Evolutionary conservation across 2,113 vertebrate genomes (phyloP).

Genomic region (Cottus gobio): DNA sequence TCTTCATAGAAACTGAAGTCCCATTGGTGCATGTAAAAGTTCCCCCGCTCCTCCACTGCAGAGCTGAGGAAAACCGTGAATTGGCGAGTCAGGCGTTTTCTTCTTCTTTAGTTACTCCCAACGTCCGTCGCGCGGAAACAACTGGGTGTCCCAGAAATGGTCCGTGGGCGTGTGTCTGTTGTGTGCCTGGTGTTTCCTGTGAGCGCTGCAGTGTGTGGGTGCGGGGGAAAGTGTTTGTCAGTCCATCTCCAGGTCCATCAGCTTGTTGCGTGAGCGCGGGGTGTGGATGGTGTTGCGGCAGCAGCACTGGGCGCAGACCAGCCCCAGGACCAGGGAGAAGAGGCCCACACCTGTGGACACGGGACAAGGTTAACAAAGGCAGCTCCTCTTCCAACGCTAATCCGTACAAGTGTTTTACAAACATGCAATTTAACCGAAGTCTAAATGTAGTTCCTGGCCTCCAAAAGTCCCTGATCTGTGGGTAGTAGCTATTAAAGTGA

Average conservation of each 20-base stretch:
- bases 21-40: constrained; percentile 17
- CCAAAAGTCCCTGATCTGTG: not conserved
- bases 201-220: constrained; percentile 63
- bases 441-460: not conserved
- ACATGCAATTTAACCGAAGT: too few relatives aligned
- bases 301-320: constrained; percentile 92
- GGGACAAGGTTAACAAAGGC: not conserved
- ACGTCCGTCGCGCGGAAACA: constrained; percentile 61
- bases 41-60: constrained; percentile 65
- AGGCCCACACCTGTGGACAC: constrained; percentile 83
- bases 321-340: constrained; percentile 93
- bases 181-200: constrained; percentile 60
- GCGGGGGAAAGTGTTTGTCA: constrained; percentile 82
- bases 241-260: constrained; percentile 96
- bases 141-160: constrained; percentile 75
- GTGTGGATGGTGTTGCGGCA: constrained; percentile 90
- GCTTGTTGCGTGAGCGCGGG: constrained; percentile 86
- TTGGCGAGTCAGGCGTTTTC: not conserved
- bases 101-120: constrained; percentile 61
- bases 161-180: constrained; percentile 57
- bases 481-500: not conserved
- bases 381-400: not conserved
- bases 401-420: not conserved
- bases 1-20: constrained; percentile 46
- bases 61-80: constrained; percentile 39